Conservation (phyloP, 1,140 invertebrate species). For the Diuraphis noxia region DNA sequence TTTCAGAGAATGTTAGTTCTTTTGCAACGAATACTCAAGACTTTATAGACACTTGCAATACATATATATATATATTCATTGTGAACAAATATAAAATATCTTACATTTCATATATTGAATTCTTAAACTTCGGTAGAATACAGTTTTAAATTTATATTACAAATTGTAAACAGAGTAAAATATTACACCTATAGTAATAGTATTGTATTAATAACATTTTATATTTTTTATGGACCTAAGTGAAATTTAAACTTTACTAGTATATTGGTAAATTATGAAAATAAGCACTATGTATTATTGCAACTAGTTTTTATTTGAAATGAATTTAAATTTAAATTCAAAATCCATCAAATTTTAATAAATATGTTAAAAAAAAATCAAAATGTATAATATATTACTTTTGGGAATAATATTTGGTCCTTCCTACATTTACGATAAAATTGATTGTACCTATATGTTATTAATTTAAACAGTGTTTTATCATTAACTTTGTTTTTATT, state of each 20-base stretch:
- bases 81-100: not conserved
- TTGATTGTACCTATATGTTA: not conserved
- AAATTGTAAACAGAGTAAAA: not conserved
- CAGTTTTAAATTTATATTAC: not conserved
- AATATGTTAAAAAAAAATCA: not conserved
- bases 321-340: too few species aligned
- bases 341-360: not conserved
- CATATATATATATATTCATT: not conserved
- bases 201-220: not conserved
- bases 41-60: not conserved
- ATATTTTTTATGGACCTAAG: not conserved
- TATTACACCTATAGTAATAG: not conserved
- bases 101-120: not conserved
- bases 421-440: not conserved
- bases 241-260: not conserved
- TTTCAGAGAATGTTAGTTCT: not conserved
- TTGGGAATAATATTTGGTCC: not conserved
- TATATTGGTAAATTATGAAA: not conserved
- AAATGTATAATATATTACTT: not conserved
- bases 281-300: not conserved
- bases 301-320: not conserved
- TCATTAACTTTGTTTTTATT: not conserved
- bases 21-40: not conserved
- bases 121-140: not conserved
- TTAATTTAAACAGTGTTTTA: too few species aligned